These are phyloP conservation scores for Drosophila serrata DNA, from an alignment of 1,140 invertebrate genomes.

Conservation along the genomic window DNA sequence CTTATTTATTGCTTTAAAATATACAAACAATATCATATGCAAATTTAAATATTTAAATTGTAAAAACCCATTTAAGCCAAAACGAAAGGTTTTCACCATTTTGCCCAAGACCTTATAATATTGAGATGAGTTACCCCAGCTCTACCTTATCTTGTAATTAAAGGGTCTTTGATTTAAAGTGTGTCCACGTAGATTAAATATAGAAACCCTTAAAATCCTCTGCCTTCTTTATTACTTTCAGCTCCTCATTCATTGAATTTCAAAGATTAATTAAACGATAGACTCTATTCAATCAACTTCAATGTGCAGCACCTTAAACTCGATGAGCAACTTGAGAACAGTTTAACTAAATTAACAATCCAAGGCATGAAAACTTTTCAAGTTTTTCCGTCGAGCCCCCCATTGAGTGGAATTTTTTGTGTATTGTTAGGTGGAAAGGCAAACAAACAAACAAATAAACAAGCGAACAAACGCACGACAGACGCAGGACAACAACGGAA, in stretches of 20 bases:
- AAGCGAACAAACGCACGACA: slow-evolving; percentile 42
- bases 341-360: slow-evolving; percentile 81
- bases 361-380: slow-evolving; percentile 71
- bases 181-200: neutral
- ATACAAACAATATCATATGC: no score
- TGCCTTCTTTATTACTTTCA: neutral
- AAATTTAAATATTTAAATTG: no score
- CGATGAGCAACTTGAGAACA: slow-evolving; percentile 49
- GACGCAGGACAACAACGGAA: slow-evolving; percentile 62
- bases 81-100: neutral
- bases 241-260: neutral
- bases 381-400: slow-evolving; percentile 15
- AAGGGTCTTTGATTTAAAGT: neutral
- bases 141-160: no score
- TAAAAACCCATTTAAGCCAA: no score
- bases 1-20: no score
- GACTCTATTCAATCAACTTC: slow-evolving; percentile 30
- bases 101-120: neutral
- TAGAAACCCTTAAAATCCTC: neutral
- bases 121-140: neutral
- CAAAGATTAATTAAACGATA: slow-evolving; percentile 23
- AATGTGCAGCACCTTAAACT: slow-evolving; percentile 11
- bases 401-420: slow-evolving; percentile 57
- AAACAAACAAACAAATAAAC: slow-evolving; percentile 31
- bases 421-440: slow-evolving; percentile 64